Evolutionary conservation across 2,888 invertebrate genomes (phyloP).

Genomic region (Tipula helvola): DNA sequence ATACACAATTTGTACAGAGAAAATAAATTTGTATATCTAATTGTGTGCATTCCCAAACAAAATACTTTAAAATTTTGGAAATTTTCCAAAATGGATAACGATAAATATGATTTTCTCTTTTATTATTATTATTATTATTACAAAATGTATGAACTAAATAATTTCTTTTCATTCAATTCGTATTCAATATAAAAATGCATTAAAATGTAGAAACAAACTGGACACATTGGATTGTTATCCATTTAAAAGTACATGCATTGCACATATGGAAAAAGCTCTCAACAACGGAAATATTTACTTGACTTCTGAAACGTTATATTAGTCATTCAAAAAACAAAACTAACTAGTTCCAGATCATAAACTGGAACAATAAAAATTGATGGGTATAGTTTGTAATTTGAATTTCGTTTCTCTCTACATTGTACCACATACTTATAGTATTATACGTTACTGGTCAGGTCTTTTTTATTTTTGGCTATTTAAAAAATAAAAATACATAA

Average conservation of each 20-base stretch:
- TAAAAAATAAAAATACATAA: neutral
- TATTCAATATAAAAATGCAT: neutral
- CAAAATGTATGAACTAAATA: neutral
- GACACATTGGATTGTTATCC: neutral
- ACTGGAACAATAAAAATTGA: neutral
- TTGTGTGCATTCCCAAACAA: neutral
- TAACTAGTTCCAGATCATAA: neutral
- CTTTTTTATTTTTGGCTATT: neutral
- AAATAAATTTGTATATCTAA: neutral
- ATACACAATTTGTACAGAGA: neutral
- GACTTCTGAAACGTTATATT: neutral
- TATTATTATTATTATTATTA: neutral
- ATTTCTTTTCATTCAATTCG: neutral
- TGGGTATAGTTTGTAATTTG: neutral
- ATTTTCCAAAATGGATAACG: neutral
- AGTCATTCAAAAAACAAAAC: neutral
- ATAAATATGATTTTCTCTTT: neutral
- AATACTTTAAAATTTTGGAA: neutral
- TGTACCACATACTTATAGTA: neutral
- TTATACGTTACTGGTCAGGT: neutral
- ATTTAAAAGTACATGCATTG: neutral
- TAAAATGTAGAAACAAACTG: neutral
- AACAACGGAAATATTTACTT: neutral
- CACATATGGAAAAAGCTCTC: neutral
- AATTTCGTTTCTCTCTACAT: neutral